Evolutionary conservation across 2,113 vertebrate species (phyloP).

Genomic region (Jaculus jaculus): DNA sequence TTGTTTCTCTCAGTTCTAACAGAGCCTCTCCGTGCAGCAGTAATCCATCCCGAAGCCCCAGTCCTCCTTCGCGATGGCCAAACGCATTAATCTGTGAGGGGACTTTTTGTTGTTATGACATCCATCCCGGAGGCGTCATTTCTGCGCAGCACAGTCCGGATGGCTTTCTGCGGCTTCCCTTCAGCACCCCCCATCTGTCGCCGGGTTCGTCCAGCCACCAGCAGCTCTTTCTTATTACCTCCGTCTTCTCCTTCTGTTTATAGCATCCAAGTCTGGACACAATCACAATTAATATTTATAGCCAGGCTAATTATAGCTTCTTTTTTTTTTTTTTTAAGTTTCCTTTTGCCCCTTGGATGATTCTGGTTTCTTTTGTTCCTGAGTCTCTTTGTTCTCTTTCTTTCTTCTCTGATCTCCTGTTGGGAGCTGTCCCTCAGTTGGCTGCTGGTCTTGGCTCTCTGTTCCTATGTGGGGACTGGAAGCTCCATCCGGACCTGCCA

Average conservation of each 20-base stretch:
- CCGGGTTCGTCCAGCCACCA: neutral
- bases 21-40: neutral
- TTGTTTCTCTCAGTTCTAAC: neutral
- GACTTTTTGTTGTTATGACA: neutral
- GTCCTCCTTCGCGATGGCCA: neutral
- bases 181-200: neutral
- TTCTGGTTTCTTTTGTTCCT: neutral
- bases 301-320: neutral
- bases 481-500: neutral
- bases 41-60: neutral
- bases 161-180: neutral
- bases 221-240: constrained; percentile 26
- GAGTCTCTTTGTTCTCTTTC: neutral
- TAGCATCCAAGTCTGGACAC: neutral
- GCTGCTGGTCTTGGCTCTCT: neutral
- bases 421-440: neutral
- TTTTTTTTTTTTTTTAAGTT: neutral
- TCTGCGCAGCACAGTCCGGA: neutral
- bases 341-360: neutral
- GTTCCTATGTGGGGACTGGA: neutral
- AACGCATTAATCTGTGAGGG: neutral
- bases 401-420: neutral
- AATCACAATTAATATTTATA: neutral
- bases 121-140: neutral
- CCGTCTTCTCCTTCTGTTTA: neutral